Base-by-base conservation (phyloP, 2,113 vertebrate species). In the Pachycephala philippinensis region DNA sequence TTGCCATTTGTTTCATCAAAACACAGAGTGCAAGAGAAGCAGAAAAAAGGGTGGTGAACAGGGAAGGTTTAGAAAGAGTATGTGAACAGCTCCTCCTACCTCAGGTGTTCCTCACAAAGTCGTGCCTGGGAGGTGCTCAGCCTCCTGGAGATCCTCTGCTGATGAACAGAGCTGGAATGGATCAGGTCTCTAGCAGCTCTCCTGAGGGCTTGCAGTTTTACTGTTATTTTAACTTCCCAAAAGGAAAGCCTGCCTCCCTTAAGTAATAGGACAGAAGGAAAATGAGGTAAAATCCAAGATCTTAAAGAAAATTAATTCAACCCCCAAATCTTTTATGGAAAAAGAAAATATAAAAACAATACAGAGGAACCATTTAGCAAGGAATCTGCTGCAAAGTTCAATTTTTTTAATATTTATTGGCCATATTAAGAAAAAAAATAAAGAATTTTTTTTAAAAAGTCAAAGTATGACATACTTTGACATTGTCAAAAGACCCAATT, bases 61-160 rank as follows among this genome's bases (percentile, higher is more conserved):
- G 21, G 13, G 4, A 70, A 57, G 47, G 31, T 2, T 3, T 3
- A 35, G 27, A 53, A 68, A 76, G 12, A 80, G 7, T 27, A 39
- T 1, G 0, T 26, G 16, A 70, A 26, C 11, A 42, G 26, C 13
- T 86, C 21, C 22, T 77, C 39, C 42, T 35, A 11, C 37, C 42
- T 85, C 28, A 74, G 28, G 8, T 40, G 9, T 5, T 92, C 11
- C 10, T 59, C 42, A 13, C 6, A 26, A 23, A 39, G 23, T 5
- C 0, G 0, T 35, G 8, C 11, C 35, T 57, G 11, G 28, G 15
- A 83, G 1, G 2, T 56, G 40, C 26, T 23, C 1, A 3, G 5
- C 31, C 52, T 53, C 53, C 42, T 56, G 42, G 37, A 78, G 18
- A 27, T 21, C 7, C 5, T 54, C 11, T 68, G 40, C 5, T 64